Evolutionary conservation across 1,140 invertebrate genomes (phyloP).

Genomic region (Papilio dardanus): DNA sequence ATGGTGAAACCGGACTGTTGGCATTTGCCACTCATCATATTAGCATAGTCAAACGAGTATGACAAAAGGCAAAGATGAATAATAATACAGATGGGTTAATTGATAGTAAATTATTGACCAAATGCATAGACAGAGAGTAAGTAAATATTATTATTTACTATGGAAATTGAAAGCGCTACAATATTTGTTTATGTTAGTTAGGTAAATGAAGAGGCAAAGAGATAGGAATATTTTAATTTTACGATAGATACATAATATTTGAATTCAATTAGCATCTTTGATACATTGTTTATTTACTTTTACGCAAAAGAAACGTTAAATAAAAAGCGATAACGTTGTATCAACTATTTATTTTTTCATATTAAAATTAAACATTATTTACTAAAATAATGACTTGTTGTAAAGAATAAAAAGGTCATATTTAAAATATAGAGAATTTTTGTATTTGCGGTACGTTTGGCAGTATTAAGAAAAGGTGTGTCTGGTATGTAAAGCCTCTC

Average conservation of each 20-base stretch:
- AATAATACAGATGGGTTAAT: neutral
- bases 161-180: neutral
- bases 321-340: no score
- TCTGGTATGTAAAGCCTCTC: neutral
- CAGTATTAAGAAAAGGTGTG: neutral
- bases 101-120: neutral
- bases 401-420: no score
- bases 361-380: no score
- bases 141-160: neutral
- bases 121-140: neutral
- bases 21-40: neutral
- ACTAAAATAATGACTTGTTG: no score
- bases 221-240: neutral
- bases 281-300: no score
- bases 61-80: neutral
- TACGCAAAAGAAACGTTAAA: no score
- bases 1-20: slow-evolving; percentile 14
- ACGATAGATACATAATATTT: neutral
- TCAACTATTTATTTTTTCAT: no score
- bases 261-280: neutral
- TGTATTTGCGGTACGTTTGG: neutral
- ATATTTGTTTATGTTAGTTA: neutral
- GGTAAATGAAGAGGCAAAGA: neutral
- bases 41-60: slow-evolving; percentile 1
- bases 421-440: neutral